These are phyloP conservation scores for Platycercus adscitus DNA, from an alignment of 2,113 vertebrate genomes.

Conservation along the genomic window DNA sequence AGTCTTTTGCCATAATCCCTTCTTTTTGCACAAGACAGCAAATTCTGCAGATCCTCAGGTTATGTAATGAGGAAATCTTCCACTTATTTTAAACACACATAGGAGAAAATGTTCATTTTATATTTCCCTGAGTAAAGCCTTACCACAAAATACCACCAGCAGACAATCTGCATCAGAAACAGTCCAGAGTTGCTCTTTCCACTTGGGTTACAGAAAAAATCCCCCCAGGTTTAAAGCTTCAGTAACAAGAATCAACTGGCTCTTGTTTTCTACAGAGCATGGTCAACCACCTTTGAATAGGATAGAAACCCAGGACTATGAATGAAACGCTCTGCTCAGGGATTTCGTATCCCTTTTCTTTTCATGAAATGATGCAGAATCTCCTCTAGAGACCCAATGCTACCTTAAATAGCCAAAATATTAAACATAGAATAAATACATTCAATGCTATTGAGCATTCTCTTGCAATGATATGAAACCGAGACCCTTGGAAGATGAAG, in stretches of 20 bases:
- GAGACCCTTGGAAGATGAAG: slow-evolving; percentile 37
- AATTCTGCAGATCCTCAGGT: neutral
- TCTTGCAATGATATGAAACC: neutral
- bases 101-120: neutral
- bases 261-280: fast-evolving
- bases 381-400: neutral
- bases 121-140: neutral
- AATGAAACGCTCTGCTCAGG: neutral
- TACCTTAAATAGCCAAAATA: neutral
- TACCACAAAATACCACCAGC: neutral
- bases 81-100: neutral
- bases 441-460: neutral
- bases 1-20: neutral
- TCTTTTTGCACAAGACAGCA: neutral
- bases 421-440: neutral
- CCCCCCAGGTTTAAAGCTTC: neutral
- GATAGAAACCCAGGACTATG: neutral
- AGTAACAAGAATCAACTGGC: neutral
- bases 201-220: neutral
- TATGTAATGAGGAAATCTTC: neutral
- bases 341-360: neutral
- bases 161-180: neutral
- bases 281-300: neutral
- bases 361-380: fast-evolving
- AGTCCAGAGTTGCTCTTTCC: neutral